Conservation (phyloP, 2,797 vertebrate species). For the Coranthus polyacanthus region DNA sequence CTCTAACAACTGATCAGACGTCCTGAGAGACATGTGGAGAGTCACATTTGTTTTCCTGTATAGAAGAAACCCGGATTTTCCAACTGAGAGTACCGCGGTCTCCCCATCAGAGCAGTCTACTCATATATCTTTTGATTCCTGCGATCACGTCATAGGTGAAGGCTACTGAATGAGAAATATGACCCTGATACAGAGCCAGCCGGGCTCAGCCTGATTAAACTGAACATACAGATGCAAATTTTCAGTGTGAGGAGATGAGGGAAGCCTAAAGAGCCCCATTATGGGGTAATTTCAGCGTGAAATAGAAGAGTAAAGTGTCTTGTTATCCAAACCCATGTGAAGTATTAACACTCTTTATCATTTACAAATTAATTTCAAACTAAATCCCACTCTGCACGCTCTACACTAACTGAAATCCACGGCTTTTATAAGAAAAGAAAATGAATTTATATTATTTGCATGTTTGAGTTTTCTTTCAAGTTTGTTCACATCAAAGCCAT, state of each 20-base stretch:
- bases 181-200: constrained; percentile 8
- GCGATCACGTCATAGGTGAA: constrained; percentile 41
- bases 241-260: constrained; percentile 48
- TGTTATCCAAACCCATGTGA: constrained; percentile 56
- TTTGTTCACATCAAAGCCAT: constrained; percentile 9
- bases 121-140: too few relatives aligned
- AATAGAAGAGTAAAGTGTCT: constrained; percentile 51
- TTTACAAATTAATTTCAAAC: constrained; percentile 22
- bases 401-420: constrained; percentile 3
- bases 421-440: too few relatives aligned
- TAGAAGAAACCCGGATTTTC: not conserved
- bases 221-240: constrained; percentile 62
- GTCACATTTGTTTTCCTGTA: not conserved
- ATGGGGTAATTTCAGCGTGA: too few relatives aligned
- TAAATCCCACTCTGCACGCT: constrained; percentile 23
- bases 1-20: not conserved
- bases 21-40: not conserved
- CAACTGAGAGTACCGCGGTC: constrained; percentile 15
- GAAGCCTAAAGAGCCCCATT: constrained; percentile 56
- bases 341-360: constrained; percentile 55
- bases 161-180: constrained; percentile 28
- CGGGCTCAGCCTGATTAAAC: constrained; percentile 52
- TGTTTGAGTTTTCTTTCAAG: not conserved
- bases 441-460: not conserved
- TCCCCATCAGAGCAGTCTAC: constrained; percentile 25